A percentile compares a stretch with the other conserved stretches of the same genome.
phyloP scores from a whole-genome alignment of 2,113 vertebrate species.

The Cervus canadensis region DNA sequence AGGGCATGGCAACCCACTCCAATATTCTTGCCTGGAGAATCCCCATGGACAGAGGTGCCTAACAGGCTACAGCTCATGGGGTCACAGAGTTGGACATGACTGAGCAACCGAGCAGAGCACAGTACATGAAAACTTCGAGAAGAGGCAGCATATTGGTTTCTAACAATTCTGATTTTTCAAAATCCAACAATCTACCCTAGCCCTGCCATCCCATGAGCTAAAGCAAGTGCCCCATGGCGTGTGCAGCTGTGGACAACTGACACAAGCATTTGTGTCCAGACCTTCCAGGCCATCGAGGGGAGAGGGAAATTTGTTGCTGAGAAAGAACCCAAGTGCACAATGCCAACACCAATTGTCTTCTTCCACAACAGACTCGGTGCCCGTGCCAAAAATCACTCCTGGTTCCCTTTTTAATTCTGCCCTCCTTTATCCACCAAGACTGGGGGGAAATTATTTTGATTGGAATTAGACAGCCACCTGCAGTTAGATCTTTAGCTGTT shows the following conservation, averaged over 20 bases:
- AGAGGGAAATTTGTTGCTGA: slow-evolving; percentile 43
- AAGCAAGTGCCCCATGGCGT: slow-evolving; percentile 43
- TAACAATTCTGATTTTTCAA: slow-evolving; percentile 34
- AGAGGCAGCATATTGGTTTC: slow-evolving; percentile 10
- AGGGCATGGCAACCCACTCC: not conserved
- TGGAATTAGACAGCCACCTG: slow-evolving; percentile 82
- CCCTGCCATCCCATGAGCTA: not conserved
- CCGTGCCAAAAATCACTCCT: slow-evolving; percentile 57
- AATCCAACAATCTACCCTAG: not conserved
- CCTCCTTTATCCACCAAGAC: slow-evolving; percentile 66
- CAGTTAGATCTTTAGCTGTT: slow-evolving; percentile 76
- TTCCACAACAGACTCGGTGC: slow-evolving; percentile 56
- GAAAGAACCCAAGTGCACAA: slow-evolving; percentile 18
- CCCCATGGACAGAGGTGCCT: not conserved
- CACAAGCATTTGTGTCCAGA: not conserved
- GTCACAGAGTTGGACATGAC: not conserved
- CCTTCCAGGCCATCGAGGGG: not conserved
- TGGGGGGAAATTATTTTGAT: slow-evolving; percentile 77
- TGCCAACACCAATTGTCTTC: slow-evolving; percentile 62
- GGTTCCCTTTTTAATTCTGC: slow-evolving; percentile 67
- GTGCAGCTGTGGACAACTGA: slow-evolving; percentile 58
- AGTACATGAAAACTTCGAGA: slow-evolving; percentile 41
- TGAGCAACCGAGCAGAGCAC: not conserved
- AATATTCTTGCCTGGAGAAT: not conserved
- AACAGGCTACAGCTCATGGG: not conserved